phyloP scores from a whole-genome alignment of 2,113 vertebrate species.

The Gadus macrocephalus region DNA sequence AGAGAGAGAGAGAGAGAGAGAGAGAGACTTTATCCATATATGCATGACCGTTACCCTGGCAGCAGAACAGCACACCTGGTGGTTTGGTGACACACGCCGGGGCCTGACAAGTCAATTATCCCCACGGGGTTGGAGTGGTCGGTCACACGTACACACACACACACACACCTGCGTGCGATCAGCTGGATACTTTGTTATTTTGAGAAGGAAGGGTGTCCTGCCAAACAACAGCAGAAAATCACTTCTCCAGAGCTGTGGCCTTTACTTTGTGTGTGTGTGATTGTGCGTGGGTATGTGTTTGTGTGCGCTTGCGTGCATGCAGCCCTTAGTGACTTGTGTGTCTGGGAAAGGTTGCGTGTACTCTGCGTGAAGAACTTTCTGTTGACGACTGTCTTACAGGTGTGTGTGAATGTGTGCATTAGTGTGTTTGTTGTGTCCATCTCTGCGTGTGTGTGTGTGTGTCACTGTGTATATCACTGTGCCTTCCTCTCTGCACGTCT shows the following conservation, averaged over 20 bases:
- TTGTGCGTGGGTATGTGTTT: not conserved
- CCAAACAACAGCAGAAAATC: no score
- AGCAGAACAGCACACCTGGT: constrained; percentile 9
- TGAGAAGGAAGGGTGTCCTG: no score
- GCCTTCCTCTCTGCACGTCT: no score
- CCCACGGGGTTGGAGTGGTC: not conserved
- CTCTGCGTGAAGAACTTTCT: no score
- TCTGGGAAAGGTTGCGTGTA: no score
- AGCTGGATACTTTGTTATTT: no score
- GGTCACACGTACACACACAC: not conserved
- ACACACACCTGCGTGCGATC: no score
- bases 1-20: not conserved
- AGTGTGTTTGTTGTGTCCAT: no score
- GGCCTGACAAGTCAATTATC: constrained; percentile 50
- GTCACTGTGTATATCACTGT: no score
- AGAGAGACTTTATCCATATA: constrained; percentile 42
- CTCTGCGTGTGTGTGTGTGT: no score
- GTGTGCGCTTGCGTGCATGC: not conserved
- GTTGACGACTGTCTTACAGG: no score
- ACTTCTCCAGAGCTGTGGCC: not conserved
- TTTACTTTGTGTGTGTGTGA: not conserved
- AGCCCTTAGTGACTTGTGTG: constrained; percentile 59
- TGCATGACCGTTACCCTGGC: constrained; percentile 42
- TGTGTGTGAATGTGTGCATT: no score
- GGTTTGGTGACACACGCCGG: constrained; percentile 22